A percentile compares a stretch with the other conserved stretches of the same genome.
phyloP scores from a whole-genome alignment of 2,113 vertebrate species.

The Tichodroma muraria region DNA sequence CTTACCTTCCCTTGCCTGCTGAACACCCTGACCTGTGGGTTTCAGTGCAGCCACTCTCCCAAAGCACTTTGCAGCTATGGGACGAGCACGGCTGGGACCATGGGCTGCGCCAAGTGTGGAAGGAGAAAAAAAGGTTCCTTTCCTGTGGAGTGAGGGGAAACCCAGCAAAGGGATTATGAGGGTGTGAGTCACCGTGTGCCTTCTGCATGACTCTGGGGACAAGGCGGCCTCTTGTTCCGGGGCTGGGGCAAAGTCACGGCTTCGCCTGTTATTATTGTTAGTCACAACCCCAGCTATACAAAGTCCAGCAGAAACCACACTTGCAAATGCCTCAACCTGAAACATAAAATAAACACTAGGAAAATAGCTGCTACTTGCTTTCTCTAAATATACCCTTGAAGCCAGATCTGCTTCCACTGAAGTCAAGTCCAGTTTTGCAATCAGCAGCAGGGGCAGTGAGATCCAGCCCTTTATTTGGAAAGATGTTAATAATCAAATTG shows the following conservation, averaged over 20 bases:
- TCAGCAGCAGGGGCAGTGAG: background rate
- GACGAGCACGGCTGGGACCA: background rate
- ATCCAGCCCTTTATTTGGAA: slow-evolving; percentile 8
- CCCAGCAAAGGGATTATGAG: slow-evolving; percentile 1
- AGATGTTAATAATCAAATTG: slow-evolving; percentile 8
- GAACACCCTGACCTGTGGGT: background rate
- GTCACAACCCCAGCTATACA: slow-evolving; percentile 1
- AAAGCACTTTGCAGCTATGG: fast-evolving
- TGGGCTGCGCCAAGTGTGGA: background rate
- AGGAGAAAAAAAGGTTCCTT: background rate
- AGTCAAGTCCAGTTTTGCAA: slow-evolving; percentile 12
- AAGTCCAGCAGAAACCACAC: slow-evolving; percentile 25
- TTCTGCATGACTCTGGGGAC: slow-evolving; percentile 36
- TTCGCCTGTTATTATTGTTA: slow-evolving; percentile 1
- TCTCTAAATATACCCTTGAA: background rate
- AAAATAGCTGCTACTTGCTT: slow-evolving; percentile 35
- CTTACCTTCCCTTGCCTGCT: background rate
- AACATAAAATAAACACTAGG: slow-evolving; percentile 35
- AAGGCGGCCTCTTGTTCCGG: slow-evolving; percentile 20
- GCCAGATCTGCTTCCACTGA: background rate
- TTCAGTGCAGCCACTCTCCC: fast-evolving
- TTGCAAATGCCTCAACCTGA: slow-evolving; percentile 38
- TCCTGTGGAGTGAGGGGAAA: background rate
- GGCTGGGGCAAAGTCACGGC: slow-evolving; percentile 24
- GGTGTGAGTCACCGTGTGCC: slow-evolving; percentile 12